A percentile compares a stretch with the other conserved stretches of the same genome.
phyloP scores from a whole-genome alignment of 1,140 invertebrate genomes.

The Drosophila kikkawai region DNA sequence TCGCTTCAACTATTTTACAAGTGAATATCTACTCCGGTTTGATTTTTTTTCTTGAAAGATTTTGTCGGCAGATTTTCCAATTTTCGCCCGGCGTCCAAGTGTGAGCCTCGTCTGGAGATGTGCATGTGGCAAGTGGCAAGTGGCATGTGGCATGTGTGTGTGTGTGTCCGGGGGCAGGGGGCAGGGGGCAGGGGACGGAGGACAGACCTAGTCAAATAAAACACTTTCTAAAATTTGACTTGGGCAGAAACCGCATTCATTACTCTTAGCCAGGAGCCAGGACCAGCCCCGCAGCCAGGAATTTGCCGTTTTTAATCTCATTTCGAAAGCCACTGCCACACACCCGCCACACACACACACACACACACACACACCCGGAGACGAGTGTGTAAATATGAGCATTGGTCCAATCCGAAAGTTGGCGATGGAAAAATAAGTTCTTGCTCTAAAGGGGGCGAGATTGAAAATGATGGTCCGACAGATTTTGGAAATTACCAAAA shows the following conservation, averaged over 20 bases:
- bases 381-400: constrained; percentile 78
- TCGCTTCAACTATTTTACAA: constrained; percentile 13
- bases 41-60: neutral
- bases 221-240: constrained; percentile 84
- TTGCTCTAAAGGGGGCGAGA: constrained; percentile 49
- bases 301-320: constrained; percentile 84
- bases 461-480: constrained; percentile 83
- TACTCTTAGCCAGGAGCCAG: constrained; percentile 73
- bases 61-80: constrained; percentile 25
- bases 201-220: constrained; percentile 79
- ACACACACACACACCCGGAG: constrained; percentile 11
- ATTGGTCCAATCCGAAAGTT: constrained; percentile 75
- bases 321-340: constrained; percentile 78
- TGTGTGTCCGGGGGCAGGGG: neutral
- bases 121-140: constrained; percentile 6
- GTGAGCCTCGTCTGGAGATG: constrained; percentile 17
- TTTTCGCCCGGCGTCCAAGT: constrained; percentile 11
- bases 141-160: neutral
- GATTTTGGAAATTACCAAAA: constrained; percentile 74
- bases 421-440: constrained; percentile 81
- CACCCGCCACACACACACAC: constrained; percentile 43
- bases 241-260: constrained; percentile 84
- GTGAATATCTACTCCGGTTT: neutral
- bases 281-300: constrained; percentile 72
- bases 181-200: constrained; percentile 10